A percentile compares a stretch with the other conserved stretches of the same genome.
These are phyloP conservation scores for Lobophora halterata DNA, from an alignment of 2,888 invertebrate species.

Conservation along the genomic window DNA sequence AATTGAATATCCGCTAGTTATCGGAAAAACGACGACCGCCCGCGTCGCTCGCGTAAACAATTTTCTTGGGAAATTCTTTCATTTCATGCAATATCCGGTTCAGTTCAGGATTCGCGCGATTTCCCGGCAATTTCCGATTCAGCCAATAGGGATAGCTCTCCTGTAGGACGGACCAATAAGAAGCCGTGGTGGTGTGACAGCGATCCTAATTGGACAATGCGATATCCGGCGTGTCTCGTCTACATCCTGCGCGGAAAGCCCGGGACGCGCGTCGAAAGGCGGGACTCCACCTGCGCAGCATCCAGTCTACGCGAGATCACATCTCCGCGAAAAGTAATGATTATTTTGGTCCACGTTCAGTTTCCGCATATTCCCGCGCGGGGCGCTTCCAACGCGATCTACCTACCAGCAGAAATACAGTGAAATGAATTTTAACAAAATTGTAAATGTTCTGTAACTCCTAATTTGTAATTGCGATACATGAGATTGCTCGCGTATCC, in stretches of 20 bases:
- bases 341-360: conserved; percentile 77
- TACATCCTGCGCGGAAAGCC: conserved; percentile 75
- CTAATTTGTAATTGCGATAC: conserved; percentile 34
- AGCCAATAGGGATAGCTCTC: conserved; percentile 47
- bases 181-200: conserved; percentile 46
- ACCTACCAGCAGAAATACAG: conserved; percentile 61
- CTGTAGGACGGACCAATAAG: conserved; percentile 49
- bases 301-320: conserved; percentile 66
- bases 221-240: conserved; percentile 55
- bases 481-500: no score
- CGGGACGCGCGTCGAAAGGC: conserved; percentile 63
- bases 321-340: conserved; percentile 80
- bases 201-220: conserved; percentile 65
- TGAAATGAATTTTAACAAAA: conserved; percentile 70
- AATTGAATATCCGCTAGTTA: conserved; percentile 62
- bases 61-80: conserved; percentile 72
- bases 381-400: conserved; percentile 62
- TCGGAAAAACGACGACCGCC: conserved; percentile 54
- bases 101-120: conserved; percentile 51
- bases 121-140: conserved; percentile 54
- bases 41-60: conserved; percentile 69
- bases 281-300: conserved; percentile 70
- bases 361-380: conserved; percentile 69
- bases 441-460: no score
- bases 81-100: conserved; percentile 71